Percentiles rank a stretch among this genome's conserved stretches.
These are phyloP conservation scores for Botia kubotai DNA, from an alignment of 2,797 vertebrate genomes.

Conservation along the genomic window DNA sequence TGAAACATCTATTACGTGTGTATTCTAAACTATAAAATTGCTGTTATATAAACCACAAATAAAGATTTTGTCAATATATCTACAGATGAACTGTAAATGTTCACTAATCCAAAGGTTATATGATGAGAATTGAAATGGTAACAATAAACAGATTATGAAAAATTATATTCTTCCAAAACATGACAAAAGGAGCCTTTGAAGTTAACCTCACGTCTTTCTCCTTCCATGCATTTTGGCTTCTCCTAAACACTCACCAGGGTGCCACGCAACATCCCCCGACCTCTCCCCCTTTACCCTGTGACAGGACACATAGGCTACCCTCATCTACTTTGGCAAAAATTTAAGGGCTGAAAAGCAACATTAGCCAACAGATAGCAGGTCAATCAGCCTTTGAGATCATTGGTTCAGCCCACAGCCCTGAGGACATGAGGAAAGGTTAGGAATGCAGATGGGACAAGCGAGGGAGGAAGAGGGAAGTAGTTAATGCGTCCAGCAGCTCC, in stretches of 20 bases:
- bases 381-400: constrained; percentile 67
- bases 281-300: constrained; percentile 55
- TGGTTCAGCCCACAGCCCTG: constrained; percentile 64
- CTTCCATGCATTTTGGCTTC: constrained; percentile 66
- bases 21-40: too few relatives aligned
- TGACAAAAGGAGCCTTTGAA: constrained; percentile 48
- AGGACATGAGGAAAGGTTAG: constrained; percentile 59
- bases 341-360: constrained; percentile 79
- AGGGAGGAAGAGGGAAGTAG: constrained; percentile 24
- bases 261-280: constrained; percentile 70
- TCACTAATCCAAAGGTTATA: too few relatives aligned
- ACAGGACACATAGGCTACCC: constrained; percentile 69
- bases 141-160: neutral
- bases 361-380: constrained; percentile 77
- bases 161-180: neutral
- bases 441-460: constrained; percentile 58
- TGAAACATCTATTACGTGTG: neutral
- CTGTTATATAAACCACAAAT: too few relatives aligned
- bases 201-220: constrained; percentile 43
- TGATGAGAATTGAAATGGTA: neutral
- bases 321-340: constrained; percentile 77
- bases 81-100: too few relatives aligned
- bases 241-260: constrained; percentile 73
- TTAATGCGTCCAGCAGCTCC: constrained; percentile 41
- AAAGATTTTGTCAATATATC: too few relatives aligned